Conservation (phyloP, 1,140 invertebrate genomes). For the Portunus trituberculatus region DNA sequence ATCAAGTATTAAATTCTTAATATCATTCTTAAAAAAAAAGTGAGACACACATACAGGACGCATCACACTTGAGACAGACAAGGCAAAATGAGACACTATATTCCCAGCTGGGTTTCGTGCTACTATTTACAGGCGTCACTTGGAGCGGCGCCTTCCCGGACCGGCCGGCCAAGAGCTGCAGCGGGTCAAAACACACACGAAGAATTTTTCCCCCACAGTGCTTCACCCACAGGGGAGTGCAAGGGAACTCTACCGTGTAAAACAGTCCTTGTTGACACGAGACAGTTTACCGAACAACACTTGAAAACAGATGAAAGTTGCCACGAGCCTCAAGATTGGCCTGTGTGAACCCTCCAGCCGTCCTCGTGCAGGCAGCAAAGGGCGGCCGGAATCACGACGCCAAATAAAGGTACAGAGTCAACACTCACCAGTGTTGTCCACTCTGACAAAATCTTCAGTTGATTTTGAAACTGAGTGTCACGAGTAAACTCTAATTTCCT, state of each 20-base stretch:
- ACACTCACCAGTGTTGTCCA: not conserved
- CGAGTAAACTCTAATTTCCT: conserved; percentile 46
- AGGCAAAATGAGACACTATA: no score
- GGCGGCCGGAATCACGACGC: not conserved
- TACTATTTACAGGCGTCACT: no score
- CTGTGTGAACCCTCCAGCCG: conserved; percentile 6
- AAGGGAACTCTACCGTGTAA: not conserved
- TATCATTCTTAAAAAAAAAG: no score
- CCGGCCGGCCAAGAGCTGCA: not conserved
- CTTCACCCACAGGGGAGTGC: not conserved
- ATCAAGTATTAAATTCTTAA: no score
- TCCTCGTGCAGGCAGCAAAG: not conserved
- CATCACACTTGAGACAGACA: no score
- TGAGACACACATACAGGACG: no score
- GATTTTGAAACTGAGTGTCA: not conserved
- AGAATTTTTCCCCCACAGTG: not conserved
- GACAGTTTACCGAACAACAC: not conserved
- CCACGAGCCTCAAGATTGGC: not conserved
- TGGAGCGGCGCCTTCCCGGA: not conserved
- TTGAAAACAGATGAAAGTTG: conserved; percentile 13
- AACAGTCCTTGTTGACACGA: conserved; percentile 11
- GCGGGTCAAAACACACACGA: not conserved
- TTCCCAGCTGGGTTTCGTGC: no score
- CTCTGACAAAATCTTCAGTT: conserved; percentile 24
- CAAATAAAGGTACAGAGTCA: conserved; percentile 33